Evolutionary conservation across 2,113 vertebrate genomes (phyloP).

Genomic region (Choloepus hoffmanni): DNA sequence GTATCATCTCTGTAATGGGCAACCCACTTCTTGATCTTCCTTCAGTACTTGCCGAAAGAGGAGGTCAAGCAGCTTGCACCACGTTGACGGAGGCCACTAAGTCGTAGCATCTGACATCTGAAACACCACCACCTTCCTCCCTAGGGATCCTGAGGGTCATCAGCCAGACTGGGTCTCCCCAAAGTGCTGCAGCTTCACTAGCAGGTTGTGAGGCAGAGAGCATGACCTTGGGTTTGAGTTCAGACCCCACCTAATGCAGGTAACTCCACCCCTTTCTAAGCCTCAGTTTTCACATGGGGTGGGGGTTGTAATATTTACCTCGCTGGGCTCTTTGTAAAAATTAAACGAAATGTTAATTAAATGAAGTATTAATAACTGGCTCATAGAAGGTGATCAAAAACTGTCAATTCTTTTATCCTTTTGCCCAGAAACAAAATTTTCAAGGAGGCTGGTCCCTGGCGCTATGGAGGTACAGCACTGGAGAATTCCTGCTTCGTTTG

Average conservation of each 20-base stretch:
- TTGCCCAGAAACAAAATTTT: background rate
- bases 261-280: background rate
- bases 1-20: background rate
- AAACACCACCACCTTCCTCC: background rate
- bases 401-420: background rate
- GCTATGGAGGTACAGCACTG: background rate
- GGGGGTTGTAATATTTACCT: background rate
- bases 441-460: background rate
- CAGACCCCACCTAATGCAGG: background rate
- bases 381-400: background rate
- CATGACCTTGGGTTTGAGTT: conserved; percentile 18
- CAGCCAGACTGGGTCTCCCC: background rate
- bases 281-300: background rate
- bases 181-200: background rate
- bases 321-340: background rate
- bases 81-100: background rate
- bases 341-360: background rate
- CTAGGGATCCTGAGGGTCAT: background rate
- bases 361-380: background rate
- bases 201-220: background rate
- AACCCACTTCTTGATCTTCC: background rate
- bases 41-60: background rate
- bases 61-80: background rate
- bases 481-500: background rate
- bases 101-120: background rate